Evolutionary conservation across 1,140 invertebrate genomes (phyloP).

Genomic region (Pachypsylla venusta): DNA sequence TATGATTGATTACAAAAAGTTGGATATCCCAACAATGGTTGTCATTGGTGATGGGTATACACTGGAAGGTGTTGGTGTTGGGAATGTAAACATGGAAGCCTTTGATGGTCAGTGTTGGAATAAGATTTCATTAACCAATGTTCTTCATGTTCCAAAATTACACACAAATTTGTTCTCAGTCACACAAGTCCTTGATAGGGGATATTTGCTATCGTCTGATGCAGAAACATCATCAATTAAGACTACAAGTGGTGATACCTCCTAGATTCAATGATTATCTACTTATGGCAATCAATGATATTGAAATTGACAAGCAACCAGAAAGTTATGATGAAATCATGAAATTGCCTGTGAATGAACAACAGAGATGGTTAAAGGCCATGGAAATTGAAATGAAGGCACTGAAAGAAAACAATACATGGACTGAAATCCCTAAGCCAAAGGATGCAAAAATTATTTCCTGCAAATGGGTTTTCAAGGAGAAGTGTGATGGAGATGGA

Average conservation of each 20-base stretch:
- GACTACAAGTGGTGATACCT: neutral
- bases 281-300: neutral
- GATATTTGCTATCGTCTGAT: neutral
- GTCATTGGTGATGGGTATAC: neutral
- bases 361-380: neutral
- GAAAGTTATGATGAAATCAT: neutral
- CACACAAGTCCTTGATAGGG: neutral
- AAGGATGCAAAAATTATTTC: neutral
- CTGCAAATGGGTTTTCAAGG: neutral
- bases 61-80: neutral
- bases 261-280: neutral
- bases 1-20: neutral
- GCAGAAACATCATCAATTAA: neutral
- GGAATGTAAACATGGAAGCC: neutral
- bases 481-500: neutral
- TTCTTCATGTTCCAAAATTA: neutral
- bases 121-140: neutral
- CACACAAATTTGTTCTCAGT: neutral
- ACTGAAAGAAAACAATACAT: constrained; percentile 4
- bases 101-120: neutral
- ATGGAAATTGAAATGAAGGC: neutral
- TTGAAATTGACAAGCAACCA: neutral
- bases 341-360: no score
- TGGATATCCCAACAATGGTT: neutral
- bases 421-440: neutral